These are phyloP conservation scores for Sebastes elongatus DNA, from an alignment of 2,797 vertebrate genomes.

Conservation along the genomic window DNA sequence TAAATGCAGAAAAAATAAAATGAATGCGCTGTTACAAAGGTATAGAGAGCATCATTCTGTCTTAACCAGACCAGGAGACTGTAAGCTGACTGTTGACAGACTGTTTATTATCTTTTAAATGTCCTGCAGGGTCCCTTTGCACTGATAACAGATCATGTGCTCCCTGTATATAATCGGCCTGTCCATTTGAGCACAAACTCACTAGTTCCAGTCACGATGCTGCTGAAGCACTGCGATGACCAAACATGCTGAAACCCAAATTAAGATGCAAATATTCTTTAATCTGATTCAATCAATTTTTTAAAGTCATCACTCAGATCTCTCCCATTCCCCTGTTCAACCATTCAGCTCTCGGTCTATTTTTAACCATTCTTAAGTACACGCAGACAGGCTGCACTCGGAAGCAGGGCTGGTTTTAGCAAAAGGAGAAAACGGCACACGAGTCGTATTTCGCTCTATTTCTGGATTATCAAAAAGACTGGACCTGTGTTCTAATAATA, in stretches of 20 bases:
- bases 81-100: not conserved
- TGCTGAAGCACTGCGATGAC: slow-evolving; percentile 7
- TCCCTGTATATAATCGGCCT: not conserved
- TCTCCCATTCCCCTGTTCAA: slow-evolving; percentile 47
- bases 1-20: slow-evolving; percentile 3
- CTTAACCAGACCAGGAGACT: not conserved
- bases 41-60: not conserved
- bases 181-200: not conserved
- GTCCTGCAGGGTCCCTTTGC: not conserved
- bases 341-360: slow-evolving; percentile 71
- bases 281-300: slow-evolving; percentile 72
- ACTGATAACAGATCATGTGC: not conserved
- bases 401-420: slow-evolving; percentile 63
- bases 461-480: slow-evolving; percentile 69
- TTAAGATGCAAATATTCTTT: slow-evolving; percentile 59
- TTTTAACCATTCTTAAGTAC: slow-evolving; percentile 79
- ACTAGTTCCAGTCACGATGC: not conserved
- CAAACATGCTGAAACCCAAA: slow-evolving; percentile 39
- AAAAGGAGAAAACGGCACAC: slow-evolving; percentile 46
- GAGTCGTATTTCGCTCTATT: slow-evolving; percentile 67
- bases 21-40: not conserved
- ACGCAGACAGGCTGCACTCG: slow-evolving; percentile 62
- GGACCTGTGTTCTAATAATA: slow-evolving; percentile 71
- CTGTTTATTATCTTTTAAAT: not conserved
- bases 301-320: slow-evolving; percentile 66